Conservation (phyloP, 2,113 vertebrate species). For the Melanerpes aurifrons region DNA sequence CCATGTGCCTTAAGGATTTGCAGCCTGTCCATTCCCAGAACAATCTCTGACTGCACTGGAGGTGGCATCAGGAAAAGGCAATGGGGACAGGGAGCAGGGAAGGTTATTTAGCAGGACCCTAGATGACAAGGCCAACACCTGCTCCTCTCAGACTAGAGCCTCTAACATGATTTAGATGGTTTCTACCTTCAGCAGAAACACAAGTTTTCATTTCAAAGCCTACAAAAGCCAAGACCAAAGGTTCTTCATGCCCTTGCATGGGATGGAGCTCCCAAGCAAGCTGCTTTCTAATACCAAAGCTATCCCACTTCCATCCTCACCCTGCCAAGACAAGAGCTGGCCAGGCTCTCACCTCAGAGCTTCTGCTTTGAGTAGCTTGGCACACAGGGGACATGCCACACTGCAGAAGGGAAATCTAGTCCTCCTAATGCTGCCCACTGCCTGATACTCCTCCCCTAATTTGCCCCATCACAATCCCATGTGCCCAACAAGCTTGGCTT, state of each 20-base stretch:
- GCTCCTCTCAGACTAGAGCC: neutral
- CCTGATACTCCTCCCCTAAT: neutral
- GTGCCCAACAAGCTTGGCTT: neutral
- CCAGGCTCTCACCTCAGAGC: neutral
- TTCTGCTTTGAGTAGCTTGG: slow-evolving; percentile 1
- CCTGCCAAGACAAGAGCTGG: neutral
- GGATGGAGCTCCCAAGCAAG: neutral
- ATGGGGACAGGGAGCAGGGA: neutral
- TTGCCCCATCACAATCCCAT: neutral
- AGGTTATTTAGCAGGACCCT: neutral
- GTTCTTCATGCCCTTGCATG: neutral
- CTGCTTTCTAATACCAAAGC: slow-evolving; percentile 29
- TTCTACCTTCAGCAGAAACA: neutral
- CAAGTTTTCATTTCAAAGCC: slow-evolving; percentile 4
- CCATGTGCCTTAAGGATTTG: neutral
- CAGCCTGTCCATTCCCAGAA: neutral
- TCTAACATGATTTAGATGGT: neutral
- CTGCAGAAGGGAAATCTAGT: neutral
- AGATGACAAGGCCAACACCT: neutral
- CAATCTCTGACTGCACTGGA: neutral
- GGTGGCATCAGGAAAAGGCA: neutral
- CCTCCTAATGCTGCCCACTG: neutral
- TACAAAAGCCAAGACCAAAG: neutral
- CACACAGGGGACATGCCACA: neutral
- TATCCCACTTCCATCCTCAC: neutral